phyloP scores from a whole-genome alignment of 2,797 vertebrate genomes.

The Mycteria americana region DNA sequence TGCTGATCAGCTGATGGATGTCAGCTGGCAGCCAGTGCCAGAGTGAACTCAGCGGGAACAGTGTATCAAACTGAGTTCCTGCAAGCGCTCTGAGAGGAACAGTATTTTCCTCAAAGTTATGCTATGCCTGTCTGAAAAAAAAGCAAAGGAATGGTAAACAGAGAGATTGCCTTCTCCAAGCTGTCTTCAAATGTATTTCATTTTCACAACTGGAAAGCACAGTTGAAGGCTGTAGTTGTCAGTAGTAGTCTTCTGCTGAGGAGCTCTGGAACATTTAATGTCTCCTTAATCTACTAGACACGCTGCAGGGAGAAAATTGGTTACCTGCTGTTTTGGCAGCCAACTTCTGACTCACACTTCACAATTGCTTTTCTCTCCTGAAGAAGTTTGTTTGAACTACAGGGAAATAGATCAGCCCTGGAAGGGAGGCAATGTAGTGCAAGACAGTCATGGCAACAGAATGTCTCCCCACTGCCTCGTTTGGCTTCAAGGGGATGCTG shows the following conservation, averaged over 20 bases:
- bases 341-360: not conserved
- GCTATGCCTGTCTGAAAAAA: not conserved
- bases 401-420: not conserved
- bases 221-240: not conserved
- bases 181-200: not conserved
- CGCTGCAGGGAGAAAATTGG: not conserved
- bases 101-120: not conserved
- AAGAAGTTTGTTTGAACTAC: not conserved
- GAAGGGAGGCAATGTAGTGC: not conserved
- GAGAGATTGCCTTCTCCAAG: not conserved
- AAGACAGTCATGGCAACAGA: not conserved
- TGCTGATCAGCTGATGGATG: not conserved
- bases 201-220: slow-evolving; percentile 3
- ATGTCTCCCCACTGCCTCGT: not conserved
- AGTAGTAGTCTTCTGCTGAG: not conserved
- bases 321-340: not conserved
- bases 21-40: not conserved
- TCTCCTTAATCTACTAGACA: not conserved
- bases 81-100: not conserved
- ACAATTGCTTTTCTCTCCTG: not conserved
- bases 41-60: not conserved
- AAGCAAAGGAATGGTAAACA: not conserved
- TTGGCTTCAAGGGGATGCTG: not conserved
- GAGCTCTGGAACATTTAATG: not conserved
- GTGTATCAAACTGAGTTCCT: not conserved